phyloP scores from a whole-genome alignment of 2,113 vertebrate genomes.

The Coptodon rendalli region DNA sequence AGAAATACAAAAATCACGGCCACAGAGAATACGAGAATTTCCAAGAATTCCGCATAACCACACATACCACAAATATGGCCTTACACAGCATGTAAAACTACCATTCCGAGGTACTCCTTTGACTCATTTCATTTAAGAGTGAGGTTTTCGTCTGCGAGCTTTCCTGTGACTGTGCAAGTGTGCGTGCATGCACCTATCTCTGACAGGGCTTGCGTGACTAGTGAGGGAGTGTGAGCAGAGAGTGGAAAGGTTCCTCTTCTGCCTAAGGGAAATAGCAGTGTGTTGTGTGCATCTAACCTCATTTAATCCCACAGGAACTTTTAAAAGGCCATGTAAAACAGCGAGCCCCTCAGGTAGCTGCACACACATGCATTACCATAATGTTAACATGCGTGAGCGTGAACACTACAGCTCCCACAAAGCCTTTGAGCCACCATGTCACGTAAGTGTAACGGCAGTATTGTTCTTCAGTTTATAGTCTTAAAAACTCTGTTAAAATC shows the following conservation, averaged over 20 bases:
- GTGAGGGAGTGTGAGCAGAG: constrained; percentile 53
- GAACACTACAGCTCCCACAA: not conserved
- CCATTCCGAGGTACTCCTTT: not conserved
- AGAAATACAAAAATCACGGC: not conserved
- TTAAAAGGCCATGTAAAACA: constrained; percentile 64
- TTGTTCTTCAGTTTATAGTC: not conserved
- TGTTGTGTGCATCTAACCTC: constrained; percentile 57
- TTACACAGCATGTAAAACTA: constrained; percentile 8
- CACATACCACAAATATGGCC: not conserved
- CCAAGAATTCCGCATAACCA: not conserved
- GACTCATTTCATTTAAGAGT: constrained; percentile 34
- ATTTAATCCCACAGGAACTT: constrained; percentile 65
- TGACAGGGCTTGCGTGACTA: constrained; percentile 66
- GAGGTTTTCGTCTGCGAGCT: constrained; percentile 13
- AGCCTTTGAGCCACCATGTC: constrained; percentile 1
- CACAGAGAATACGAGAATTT: not conserved
- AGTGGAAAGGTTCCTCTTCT: constrained; percentile 68
- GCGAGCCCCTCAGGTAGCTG: constrained; percentile 32
- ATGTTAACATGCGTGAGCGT: not conserved
- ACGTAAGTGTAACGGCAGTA: not conserved
- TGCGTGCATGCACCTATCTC: constrained; percentile 9
- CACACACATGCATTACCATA: constrained; percentile 1
- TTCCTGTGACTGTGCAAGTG: constrained; percentile 16
- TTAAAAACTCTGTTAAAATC: not conserved
- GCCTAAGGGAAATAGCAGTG: constrained; percentile 69